These are phyloP conservation scores for Drymodes brunneopygia DNA, from an alignment of 2,113 vertebrate species.

Conservation along the genomic window DNA sequence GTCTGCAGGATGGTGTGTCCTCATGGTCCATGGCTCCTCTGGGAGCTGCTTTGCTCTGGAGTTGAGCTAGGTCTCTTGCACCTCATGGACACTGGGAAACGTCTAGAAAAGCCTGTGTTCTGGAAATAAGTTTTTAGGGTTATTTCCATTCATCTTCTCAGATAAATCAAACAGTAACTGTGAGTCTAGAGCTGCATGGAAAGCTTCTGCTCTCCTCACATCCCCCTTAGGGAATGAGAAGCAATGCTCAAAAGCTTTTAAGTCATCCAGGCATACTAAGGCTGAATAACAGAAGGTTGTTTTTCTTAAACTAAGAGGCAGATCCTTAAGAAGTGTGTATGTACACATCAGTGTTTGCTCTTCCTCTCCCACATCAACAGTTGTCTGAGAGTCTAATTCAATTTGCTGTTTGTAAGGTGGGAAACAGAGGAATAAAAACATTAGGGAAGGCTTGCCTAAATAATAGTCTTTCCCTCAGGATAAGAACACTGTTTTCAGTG, in stretches of 20 bases:
- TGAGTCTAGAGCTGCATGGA: background rate
- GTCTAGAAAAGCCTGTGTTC: background rate
- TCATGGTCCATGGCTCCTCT: background rate
- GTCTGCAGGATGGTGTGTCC: background rate
- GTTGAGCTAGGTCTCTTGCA: background rate
- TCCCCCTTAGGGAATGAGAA: background rate
- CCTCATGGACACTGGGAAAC: background rate
- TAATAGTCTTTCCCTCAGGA: background rate
- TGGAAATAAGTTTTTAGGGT: background rate
- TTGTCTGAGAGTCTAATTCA: background rate
- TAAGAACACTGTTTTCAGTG: background rate
- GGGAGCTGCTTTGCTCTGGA: background rate
- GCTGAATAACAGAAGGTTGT: background rate
- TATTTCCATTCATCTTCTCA: background rate
- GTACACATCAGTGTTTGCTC: background rate
- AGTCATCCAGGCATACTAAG: background rate
- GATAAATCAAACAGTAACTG: background rate
- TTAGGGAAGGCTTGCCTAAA: background rate
- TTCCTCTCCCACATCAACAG: background rate
- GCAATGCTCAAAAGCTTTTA: background rate
- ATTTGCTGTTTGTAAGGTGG: constrained; percentile 7
- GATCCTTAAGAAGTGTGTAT: background rate
- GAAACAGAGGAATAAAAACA: constrained; percentile 23
- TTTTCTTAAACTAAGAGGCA: background rate
- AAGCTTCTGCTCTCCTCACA: background rate